Evolutionary conservation across 1,140 invertebrate genomes (phyloP).

Genomic region (Atta texana): DNA sequence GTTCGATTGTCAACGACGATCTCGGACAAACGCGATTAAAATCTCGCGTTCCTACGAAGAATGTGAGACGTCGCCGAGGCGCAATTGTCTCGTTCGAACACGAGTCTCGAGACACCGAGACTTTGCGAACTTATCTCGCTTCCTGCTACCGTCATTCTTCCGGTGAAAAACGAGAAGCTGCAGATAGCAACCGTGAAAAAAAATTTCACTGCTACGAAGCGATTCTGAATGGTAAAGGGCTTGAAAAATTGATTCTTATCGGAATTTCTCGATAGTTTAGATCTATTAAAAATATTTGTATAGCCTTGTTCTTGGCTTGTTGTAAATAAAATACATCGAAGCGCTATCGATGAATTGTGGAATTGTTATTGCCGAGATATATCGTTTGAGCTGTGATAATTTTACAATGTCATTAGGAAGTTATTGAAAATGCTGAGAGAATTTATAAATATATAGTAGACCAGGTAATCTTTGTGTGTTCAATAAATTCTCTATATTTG

Average conservation of each 20-base stretch:
- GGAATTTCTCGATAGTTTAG: background rate
- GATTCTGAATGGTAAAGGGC: slow-evolving; percentile 26
- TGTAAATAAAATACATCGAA: background rate
- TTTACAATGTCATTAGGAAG: background rate
- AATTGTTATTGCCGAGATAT: background rate
- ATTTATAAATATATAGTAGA: background rate
- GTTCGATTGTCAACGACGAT: slow-evolving; percentile 43
- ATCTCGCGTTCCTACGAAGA: slow-evolving; percentile 62
- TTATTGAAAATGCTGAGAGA: background rate
- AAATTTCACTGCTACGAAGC: background rate
- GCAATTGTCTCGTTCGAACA: slow-evolving; percentile 69
- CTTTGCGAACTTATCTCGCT: slow-evolving; percentile 72
- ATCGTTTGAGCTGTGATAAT: background rate
- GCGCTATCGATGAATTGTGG: background rate
- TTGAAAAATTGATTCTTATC: slow-evolving; percentile 31
- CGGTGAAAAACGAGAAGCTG: slow-evolving; percentile 66
- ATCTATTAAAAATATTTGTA: slow-evolving; percentile 22
- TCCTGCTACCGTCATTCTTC: slow-evolving; percentile 69
- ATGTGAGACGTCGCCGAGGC: slow-evolving; percentile 24
- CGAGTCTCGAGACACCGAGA: slow-evolving; percentile 55
- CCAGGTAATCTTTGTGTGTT: background rate
- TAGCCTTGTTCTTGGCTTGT: background rate
- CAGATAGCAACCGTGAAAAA: slow-evolving; percentile 20
- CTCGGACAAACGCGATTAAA: slow-evolving; percentile 53
- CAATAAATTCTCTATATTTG: background rate